Evolutionary conservation across 2,888 invertebrate genomes (phyloP).

Genomic region (Eristalis pertinax): DNA sequence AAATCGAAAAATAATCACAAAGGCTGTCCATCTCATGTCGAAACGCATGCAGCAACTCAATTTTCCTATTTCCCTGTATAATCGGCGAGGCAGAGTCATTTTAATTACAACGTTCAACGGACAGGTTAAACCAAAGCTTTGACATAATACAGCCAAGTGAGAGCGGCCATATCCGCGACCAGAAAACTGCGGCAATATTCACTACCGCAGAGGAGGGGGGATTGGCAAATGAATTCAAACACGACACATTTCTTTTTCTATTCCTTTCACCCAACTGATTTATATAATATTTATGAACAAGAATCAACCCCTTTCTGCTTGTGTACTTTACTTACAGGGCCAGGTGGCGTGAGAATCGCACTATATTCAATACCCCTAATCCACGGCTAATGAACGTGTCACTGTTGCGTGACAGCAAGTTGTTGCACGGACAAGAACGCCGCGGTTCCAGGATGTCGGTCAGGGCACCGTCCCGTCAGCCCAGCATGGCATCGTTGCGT

Average conservation of each 20-base stretch:
- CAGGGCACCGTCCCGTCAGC: constrained; percentile 91
- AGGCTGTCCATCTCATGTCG: constrained; percentile 7
- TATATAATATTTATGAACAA: not conserved
- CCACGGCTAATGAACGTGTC: constrained; percentile 96
- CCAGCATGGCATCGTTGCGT: constrained; percentile 92
- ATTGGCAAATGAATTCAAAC: not conserved
- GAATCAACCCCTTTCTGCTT: constrained; percentile 4
- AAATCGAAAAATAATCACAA: constrained; percentile 29
- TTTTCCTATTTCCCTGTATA: constrained; percentile 8
- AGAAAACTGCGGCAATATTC: not conserved
- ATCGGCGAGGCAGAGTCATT: constrained; percentile 22
- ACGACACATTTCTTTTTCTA: not conserved
- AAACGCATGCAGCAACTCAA: not conserved
- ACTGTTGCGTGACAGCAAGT: constrained; percentile 89
- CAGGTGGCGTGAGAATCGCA: constrained; percentile 94
- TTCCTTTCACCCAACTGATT: not conserved
- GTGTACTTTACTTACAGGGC: constrained; percentile 85
- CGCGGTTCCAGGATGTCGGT: constrained; percentile 91
- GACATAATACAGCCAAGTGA: constrained; percentile 26
- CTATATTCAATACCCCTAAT: constrained; percentile 96
- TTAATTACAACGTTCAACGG: constrained; percentile 36
- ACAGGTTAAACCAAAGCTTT: not conserved
- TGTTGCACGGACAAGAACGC: constrained; percentile 88
- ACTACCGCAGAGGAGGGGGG: not conserved
- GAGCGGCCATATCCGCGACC: not conserved